phyloP scores from a whole-genome alignment of 1,140 invertebrate species.

The Leptinotarsa texana region DNA sequence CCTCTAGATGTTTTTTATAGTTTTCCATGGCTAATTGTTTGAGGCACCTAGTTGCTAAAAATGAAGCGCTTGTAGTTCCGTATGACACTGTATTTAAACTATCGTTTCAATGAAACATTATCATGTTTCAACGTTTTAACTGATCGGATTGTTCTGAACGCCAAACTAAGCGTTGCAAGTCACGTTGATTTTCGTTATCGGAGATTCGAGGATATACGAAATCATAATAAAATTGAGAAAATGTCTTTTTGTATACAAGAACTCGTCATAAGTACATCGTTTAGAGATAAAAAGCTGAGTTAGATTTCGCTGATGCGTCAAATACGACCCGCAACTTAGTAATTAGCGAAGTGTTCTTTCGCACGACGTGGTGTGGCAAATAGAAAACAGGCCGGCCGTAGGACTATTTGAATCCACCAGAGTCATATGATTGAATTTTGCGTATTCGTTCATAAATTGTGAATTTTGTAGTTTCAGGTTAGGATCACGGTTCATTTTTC shows the following conservation, averaged over 20 bases:
- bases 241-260: not conserved
- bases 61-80: constrained; percentile 52
- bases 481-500: constrained; percentile 17
- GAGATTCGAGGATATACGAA: too few species aligned
- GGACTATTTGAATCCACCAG: constrained; percentile 12
- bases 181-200: too few species aligned
- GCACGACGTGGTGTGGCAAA: not conserved
- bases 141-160: too few species aligned
- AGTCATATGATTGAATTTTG: constrained; percentile 48
- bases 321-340: constrained; percentile 14
- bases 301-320: not conserved
- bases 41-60: constrained; percentile 47
- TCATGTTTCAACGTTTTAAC: too few species aligned
- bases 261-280: not conserved
- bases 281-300: not conserved
- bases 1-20: constrained; percentile 45
- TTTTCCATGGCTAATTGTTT: constrained; percentile 46
- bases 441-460: constrained; percentile 50
- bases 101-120: too few species aligned
- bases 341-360: not conserved
- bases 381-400: not conserved
- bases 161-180: too few species aligned
- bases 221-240: too few species aligned
- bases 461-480: constrained; percentile 32
- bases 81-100: constrained; percentile 42